phyloP scores from a whole-genome alignment of 2,888 invertebrate genomes.

The Meandrusa payeni region DNA sequence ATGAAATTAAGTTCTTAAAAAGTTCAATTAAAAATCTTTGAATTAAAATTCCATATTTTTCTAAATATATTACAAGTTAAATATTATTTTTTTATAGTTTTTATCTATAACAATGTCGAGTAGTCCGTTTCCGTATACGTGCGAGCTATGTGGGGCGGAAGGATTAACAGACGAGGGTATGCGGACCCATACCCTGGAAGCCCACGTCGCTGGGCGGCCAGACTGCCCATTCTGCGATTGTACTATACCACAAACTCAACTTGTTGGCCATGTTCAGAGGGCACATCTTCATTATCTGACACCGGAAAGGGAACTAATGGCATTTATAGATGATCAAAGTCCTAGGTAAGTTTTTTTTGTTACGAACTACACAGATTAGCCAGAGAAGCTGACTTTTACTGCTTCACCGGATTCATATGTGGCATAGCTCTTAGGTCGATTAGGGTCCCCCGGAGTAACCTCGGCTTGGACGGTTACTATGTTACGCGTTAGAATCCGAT shows the following conservation, averaged over 20 bases:
- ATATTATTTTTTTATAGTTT: no score
- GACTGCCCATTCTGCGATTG: slow-evolving; percentile 92
- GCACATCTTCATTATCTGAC: slow-evolving; percentile 92
- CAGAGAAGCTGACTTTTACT: no score
- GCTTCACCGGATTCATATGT: no score
- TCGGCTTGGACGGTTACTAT: no score
- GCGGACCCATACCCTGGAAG: slow-evolving; percentile 88
- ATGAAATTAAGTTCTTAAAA: no score
- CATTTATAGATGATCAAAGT: slow-evolving; percentile 88
- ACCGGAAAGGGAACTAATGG: slow-evolving; percentile 88
- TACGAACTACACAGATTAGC: no score
- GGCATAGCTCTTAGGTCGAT: no score
- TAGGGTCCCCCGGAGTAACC: no score
- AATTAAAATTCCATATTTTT: no score
- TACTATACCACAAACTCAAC: slow-evolving; percentile 86
- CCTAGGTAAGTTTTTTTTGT: slow-evolving; percentile 74
- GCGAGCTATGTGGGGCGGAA: slow-evolving; percentile 93
- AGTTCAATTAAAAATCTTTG: no score
- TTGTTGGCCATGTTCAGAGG: slow-evolving; percentile 89
- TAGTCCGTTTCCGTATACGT: slow-evolving; percentile 80
- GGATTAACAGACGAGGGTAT: slow-evolving; percentile 89
- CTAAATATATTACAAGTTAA: no score
- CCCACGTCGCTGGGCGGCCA: slow-evolving; percentile 88
- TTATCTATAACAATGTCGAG: slow-evolving; percentile 50
- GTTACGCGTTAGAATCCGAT: no score